Evolutionary conservation across 2,888 invertebrate genomes (phyloP), one percentile per base, ranked within the genome.

Genomic region (Caenorhabditis doughertyi): DNA sequence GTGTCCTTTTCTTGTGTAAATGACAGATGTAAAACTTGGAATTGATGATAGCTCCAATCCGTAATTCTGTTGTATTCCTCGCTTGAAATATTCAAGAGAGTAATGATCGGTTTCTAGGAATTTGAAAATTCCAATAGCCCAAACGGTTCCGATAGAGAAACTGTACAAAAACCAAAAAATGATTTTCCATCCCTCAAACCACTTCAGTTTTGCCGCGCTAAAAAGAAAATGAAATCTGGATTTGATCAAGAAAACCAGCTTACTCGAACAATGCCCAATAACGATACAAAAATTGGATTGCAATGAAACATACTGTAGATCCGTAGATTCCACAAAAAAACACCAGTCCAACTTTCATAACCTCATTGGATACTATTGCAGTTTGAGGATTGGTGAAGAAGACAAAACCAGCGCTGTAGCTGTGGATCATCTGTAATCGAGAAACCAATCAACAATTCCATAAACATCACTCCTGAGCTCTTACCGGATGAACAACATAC

Each of bases 231-330:
- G 32, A 49, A 32, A 18, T 29, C n/a, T 21, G 39, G 21, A 32
- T n/a, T 18, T 23, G 8, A 21, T 21, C 25, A 5, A 16, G 23
- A 13, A 49, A 32, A 1, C 5, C 1, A 16, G 51, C 73, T 56
- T 11, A 73, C 73, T 74, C 74, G 47, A 74, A 74, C 16, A 74
- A 29, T 4, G 74, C 74, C 74, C 65, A 74, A 35, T 74, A 74
- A 5, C 74, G 21, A 21, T 74, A 74, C 35, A 74, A 25, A 27
- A 74, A 74, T 32, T 74, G 74, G 3, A 74, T 44, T 2, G 74
- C 65, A 5, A 74, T 65, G 32, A 74, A 65, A 21, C 74, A 74
- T 1, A 74, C 39, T 18, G 74, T 74, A 9, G 74, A 44, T 32
- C 65, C 65, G 32, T 65, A 74, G 1, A 74, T 44, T 0, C 65